Evolutionary conservation across 2,113 vertebrate genomes (phyloP), one percentile per base, ranked within the genome.

Genomic region (Indicator indicator): DNA sequence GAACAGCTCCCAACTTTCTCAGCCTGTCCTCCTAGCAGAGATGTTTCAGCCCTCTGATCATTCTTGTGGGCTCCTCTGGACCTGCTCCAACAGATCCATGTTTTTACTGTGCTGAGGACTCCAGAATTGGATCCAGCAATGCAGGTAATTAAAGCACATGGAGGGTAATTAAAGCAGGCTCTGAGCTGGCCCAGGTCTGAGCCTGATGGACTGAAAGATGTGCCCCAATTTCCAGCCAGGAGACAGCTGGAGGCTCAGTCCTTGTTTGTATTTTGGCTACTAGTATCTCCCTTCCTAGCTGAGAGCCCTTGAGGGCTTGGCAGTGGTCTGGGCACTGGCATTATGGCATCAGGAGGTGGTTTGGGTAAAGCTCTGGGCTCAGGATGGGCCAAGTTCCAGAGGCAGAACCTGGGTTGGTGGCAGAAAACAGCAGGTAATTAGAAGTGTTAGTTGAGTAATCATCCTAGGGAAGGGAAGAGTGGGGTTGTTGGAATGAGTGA

Each of bases 371-470:
- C 50, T 36, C 59, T 72, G 71, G 32, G 63, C 52, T 86, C 4
- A 0, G 76, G 38, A 30, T 36, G 42, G n/a, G 68, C 79, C 79
- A 86, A 32, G 76, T 0, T 4, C 83, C 80, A 0, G 2, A 52
- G 55, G 86, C 72, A 32, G 24, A 87, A 67, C 63, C 64, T 89
- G 73, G 67, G 48, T 24, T 42, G 79, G 75, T 60, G 75, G 67
- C 72, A 69, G 75, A 79, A 70, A 67, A 10, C 46, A 93, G 75
- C 76, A 67, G 75, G 28, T 95, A 58, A 79, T 91, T 88, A 79
- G 72, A 58, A 89, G n/a, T 6, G 64, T 76, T 36, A 36, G 36
- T 76, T 55, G 76, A 80, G 72, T 73, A 50, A 83, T 83, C 71
- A 60, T 48, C 54, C 82, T 44, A 44, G 42, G 42, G 42, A 27